A percentile compares a stretch with the other conserved stretches of the same genome.
Evolutionary conservation across 2,113 vertebrate genomes (phyloP).

Genomic region (Platysternon megacephalum): DNA sequence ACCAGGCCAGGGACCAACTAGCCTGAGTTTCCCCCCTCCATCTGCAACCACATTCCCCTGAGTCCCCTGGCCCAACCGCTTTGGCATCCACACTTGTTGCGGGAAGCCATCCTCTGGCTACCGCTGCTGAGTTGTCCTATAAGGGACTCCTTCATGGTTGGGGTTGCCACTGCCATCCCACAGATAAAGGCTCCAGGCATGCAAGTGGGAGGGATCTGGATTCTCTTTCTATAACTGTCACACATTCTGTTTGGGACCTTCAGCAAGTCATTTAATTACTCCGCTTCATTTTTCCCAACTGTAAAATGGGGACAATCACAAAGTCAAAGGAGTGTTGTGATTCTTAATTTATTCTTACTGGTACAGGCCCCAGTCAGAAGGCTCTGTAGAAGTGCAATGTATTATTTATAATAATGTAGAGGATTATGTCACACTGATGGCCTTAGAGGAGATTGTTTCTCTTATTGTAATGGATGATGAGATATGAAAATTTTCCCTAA

Average conservation of each 20-base stretch:
- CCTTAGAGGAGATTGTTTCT: not conserved
- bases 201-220: not conserved
- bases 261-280: not conserved
- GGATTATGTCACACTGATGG: not conserved
- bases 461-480: constrained; percentile 8
- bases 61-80: not conserved
- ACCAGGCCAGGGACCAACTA: not conserved
- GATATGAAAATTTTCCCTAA: not conserved
- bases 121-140: too few relatives aligned
- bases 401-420: not conserved
- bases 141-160: not conserved
- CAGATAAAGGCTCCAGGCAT: not conserved
- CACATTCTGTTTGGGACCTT: not conserved
- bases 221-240: not conserved
- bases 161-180: not conserved
- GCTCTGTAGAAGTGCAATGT: not conserved
- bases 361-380: not conserved
- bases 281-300: not conserved
- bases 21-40: not conserved
- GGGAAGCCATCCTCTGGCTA: not conserved
- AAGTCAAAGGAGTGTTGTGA: not conserved
- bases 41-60: not conserved
- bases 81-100: not conserved
- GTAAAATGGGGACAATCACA: not conserved
- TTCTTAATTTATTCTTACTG: not conserved